phyloP scores from a whole-genome alignment of 2,888 invertebrate genomes.

The Protula sp. region DNA sequence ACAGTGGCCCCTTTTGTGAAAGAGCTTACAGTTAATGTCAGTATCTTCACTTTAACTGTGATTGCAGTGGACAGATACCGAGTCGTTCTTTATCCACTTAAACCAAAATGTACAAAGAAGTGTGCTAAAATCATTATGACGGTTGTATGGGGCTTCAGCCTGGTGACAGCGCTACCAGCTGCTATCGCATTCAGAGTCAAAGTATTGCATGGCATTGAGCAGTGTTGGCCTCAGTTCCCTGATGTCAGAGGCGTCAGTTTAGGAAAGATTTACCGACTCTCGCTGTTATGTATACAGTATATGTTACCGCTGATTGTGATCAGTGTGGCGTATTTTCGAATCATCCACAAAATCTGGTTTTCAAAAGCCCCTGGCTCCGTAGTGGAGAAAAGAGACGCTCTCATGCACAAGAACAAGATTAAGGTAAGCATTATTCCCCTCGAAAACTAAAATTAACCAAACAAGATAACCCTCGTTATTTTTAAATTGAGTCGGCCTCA shows the following conservation, averaged over 20 bases:
- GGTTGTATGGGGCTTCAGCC: constrained; percentile 69
- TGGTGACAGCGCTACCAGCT: constrained; percentile 62
- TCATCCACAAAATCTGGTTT: constrained; percentile 76
- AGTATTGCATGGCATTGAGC: background rate
- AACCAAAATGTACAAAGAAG: constrained; percentile 66
- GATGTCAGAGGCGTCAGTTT: constrained; percentile 33
- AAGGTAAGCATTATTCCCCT: constrained; percentile 60
- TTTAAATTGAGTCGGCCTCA: too few relatives aligned
- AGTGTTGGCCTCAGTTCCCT: constrained; percentile 28
- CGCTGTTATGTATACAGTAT: constrained; percentile 59
- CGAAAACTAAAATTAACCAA: too few relatives aligned
- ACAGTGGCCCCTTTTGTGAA: constrained; percentile 83
- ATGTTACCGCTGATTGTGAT: constrained; percentile 76
- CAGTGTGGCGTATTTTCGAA: constrained; percentile 73
- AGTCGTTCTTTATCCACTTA: constrained; percentile 56
- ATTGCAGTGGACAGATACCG: constrained; percentile 78
- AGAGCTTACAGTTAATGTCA: constrained; percentile 79
- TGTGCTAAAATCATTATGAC: constrained; percentile 70
- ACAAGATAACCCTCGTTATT: too few relatives aligned
- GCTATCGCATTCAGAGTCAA: constrained; percentile 48
- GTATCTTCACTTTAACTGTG: constrained; percentile 79
- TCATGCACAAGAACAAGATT: constrained; percentile 73
- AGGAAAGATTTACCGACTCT: constrained; percentile 45
- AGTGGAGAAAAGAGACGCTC: constrained; percentile 71
- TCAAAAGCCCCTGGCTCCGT: constrained; percentile 74